Conservation (phyloP, 2,113 vertebrate genomes). For the Pampusana beccarii region DNA sequence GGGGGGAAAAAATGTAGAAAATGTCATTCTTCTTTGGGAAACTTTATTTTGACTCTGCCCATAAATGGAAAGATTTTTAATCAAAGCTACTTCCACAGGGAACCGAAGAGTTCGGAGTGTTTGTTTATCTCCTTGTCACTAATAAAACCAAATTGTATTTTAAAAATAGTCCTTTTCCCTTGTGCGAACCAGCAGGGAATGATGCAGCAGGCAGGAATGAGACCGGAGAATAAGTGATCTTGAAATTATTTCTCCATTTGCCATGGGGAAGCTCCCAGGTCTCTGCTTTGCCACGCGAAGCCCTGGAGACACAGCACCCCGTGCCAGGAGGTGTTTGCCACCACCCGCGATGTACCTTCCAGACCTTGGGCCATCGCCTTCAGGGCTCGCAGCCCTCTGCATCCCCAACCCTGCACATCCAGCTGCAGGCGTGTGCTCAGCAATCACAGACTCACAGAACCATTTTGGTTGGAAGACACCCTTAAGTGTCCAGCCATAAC, state of each 20-base stretch:
- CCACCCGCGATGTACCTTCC: accelerated
- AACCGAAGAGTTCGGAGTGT: neutral
- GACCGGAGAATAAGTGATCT: neutral
- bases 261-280: neutral
- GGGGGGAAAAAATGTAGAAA: neutral
- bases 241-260: neutral
- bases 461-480: too few relatives aligned
- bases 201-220: neutral
- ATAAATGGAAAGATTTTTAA: constrained; percentile 14
- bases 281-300: accelerated
- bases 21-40: neutral
- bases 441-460: neutral
- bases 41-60: neutral
- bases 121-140: constrained; percentile 21
- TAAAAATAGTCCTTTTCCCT: constrained; percentile 6
- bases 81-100: neutral
- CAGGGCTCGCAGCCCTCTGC: neutral
- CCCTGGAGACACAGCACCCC: neutral
- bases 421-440: neutral
- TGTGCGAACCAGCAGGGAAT: neutral
- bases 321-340: neutral
- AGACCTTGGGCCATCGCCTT: neutral
- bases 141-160: constrained; percentile 26
- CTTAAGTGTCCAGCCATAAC: too few relatives aligned
- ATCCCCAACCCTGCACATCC: neutral